phyloP scores from a whole-genome alignment of 2,888 invertebrate genomes.

The Megalurothrips usitatus region DNA sequence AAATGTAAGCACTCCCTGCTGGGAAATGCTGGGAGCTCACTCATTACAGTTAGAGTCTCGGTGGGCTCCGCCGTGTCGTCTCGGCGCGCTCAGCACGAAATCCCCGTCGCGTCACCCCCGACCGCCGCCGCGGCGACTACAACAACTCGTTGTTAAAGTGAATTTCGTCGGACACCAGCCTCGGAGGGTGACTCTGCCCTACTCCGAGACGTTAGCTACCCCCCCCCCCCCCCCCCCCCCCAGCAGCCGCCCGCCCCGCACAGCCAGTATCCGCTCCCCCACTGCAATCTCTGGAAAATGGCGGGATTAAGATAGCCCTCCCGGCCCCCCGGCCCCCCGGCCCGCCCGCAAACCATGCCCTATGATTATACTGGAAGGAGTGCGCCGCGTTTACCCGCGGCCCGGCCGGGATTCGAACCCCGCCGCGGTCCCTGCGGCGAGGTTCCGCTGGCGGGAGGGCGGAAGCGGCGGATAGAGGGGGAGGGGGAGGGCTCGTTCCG shows the following conservation, averaged over 20 bases:
- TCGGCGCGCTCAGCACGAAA: no score
- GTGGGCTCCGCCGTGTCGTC: no score
- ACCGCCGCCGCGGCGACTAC: not conserved
- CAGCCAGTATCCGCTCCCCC: no score
- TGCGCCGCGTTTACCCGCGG: not conserved
- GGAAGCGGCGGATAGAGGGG: not conserved
- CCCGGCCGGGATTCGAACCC: no score
- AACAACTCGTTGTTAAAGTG: conserved; percentile 12
- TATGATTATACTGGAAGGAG: not conserved
- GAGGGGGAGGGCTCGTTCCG: not conserved
- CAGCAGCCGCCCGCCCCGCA: not conserved
- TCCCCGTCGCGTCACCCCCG: no score
- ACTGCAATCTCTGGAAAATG: conserved; percentile 19
- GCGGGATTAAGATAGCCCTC: conserved; percentile 9
- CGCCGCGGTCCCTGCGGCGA: not conserved
- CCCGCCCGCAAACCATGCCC: conserved; percentile 1
- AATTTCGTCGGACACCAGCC: not conserved
- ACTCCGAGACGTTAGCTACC: not conserved
- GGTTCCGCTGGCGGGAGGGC: no score
- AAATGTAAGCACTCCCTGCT: no score
- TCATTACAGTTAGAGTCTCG: no score
- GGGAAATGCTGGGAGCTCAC: no score
- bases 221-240: not conserved
- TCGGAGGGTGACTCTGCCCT: not conserved
- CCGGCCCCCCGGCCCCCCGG: not conserved